Evolutionary conservation across 2,888 invertebrate species (phyloP), one percentile per base, ranked within the genome.

Genomic region (Panopea generosa): DNA sequence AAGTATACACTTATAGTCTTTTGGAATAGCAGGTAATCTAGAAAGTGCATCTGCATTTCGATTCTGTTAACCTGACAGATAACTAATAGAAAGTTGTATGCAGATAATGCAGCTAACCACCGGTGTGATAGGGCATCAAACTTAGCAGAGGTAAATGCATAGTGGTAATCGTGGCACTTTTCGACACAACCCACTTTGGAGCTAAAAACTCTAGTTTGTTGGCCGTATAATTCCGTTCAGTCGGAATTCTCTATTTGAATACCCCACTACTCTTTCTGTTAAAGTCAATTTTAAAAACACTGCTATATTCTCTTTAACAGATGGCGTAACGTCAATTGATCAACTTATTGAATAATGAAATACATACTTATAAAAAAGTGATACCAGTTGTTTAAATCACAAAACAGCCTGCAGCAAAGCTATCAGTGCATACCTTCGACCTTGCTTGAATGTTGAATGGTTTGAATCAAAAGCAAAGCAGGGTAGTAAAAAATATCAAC

Each of bases 141-240:
- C 27, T 66, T 63, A 14, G 76, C 71, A 27, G 71, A 52, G 1
- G 65, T 60, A 1, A 71, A 49, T 3, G 59, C 53, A 50, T 70
- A 75, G 7, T 65, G 70, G n/a, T 71, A 75, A 20, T 70, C 65
- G 11, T 27, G n/a, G 40, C 70, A 75, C 38, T 75, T 72, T 2
- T 43, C 38, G n/a, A n/a, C 9, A 72, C 61, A 16, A 66, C 65
- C 76, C 71, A 71, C 24, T 76, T 76, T 4, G 71, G 40, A 33
- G 76, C n/a, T 11, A 56, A n/a, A 16, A 56, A 56, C 18, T 59
- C 57, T 20, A 66, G 38, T 26, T 68, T 50, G 7, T 59, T 38
- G 38, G 47, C 49, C 1, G 66, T 57, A n/a, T 66, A 76, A 33
- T 77, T 76, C 6, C 40, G 26, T 20, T 70, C 74, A 40, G n/a